phyloP scores from a whole-genome alignment of 2,113 vertebrate species.

The Spizaetus ornatus region DNA sequence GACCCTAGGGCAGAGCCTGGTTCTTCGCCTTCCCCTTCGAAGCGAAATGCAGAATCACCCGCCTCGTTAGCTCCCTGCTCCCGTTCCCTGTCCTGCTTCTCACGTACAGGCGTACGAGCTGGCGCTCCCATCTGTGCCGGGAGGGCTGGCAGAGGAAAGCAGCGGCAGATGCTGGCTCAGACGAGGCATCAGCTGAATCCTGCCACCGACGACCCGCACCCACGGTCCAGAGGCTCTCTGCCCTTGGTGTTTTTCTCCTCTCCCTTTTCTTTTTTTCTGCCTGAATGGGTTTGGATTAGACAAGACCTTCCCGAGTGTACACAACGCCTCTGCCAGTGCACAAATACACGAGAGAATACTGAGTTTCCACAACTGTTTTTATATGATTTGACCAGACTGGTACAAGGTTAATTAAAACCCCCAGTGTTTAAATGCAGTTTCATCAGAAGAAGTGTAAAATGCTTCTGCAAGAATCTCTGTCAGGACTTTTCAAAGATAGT shows the following conservation, averaged over 20 bases:
- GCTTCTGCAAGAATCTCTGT: not conserved
- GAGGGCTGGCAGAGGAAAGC: not conserved
- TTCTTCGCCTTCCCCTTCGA: not conserved
- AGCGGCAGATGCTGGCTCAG: too few relatives aligned
- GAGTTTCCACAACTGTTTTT: not conserved
- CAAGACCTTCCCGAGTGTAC: not conserved
- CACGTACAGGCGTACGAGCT: fast-evolving
- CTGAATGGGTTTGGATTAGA: not conserved
- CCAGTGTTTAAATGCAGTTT: conserved; percentile 5
- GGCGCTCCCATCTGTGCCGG: fast-evolving
- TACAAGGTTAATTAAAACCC: not conserved
- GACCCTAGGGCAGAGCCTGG: not conserved
- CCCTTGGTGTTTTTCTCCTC: not conserved
- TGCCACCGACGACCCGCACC: fast-evolving
- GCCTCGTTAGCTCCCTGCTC: fast-evolving
- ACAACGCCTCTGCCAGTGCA: not conserved
- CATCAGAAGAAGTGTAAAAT: conserved; percentile 6
- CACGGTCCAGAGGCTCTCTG: fast-evolving
- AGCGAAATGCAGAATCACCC: too few relatives aligned
- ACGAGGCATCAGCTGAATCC: too few relatives aligned
- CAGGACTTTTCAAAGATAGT: not conserved
- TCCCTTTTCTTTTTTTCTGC: not conserved
- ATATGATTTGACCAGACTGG: not conserved
- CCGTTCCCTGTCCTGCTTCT: not conserved
- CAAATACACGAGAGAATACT: not conserved